Evolutionary conservation across 2,888 invertebrate species (phyloP).

Genomic region (Chloroclysta siterata): DNA sequence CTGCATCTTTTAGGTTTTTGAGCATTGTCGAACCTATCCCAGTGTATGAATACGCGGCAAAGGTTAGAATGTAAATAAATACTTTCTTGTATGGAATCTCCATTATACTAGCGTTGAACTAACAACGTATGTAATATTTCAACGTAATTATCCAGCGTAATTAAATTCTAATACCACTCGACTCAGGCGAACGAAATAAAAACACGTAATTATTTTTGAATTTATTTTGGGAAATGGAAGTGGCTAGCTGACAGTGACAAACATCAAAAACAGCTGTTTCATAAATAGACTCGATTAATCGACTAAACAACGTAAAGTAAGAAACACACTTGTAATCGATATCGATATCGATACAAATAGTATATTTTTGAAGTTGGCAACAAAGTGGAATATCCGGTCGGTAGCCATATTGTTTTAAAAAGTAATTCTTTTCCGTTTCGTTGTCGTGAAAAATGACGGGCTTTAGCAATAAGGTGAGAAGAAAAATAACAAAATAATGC

Average conservation of each 20-base stretch:
- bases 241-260: background rate
- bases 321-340: background rate
- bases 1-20: slow-evolving; percentile 90
- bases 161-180: background rate
- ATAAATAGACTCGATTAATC: background rate
- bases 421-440: slow-evolving; percentile 87
- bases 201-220: slow-evolving; percentile 31
- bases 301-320: background rate
- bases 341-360: too few species aligned
- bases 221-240: slow-evolving; percentile 19
- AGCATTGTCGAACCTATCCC: slow-evolving; percentile 92
- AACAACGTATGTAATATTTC: background rate
- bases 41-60: slow-evolving; percentile 91
- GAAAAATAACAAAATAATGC: slow-evolving; percentile 49
- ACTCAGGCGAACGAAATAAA: slow-evolving; percentile 1
- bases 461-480: slow-evolving; percentile 91
- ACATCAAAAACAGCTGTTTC: slow-evolving; percentile 12
- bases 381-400: slow-evolving; percentile 58
- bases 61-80: slow-evolving; percentile 90
- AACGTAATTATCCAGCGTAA: background rate
- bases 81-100: slow-evolving; percentile 91
- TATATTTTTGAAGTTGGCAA: slow-evolving; percentile 45
- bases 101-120: slow-evolving; percentile 74
- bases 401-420: slow-evolving; percentile 80
- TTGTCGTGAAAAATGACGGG: slow-evolving; percentile 91